phyloP scores from a whole-genome alignment of 2,797 vertebrate species.

The Petrocephalus sullivani region DNA sequence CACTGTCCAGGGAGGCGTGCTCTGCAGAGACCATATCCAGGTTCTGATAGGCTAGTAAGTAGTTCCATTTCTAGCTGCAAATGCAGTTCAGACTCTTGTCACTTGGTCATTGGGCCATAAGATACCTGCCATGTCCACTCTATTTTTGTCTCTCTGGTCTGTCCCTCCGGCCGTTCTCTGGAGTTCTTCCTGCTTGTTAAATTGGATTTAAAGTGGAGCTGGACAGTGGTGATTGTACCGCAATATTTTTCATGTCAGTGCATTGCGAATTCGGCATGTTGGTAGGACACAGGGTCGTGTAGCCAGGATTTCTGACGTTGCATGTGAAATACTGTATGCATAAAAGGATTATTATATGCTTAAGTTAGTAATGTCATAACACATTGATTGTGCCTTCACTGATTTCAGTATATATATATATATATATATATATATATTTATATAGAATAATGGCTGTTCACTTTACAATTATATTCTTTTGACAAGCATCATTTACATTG shows the following conservation, averaged over 20 bases:
- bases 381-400: not conserved
- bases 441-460: not conserved
- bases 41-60: slow-evolving; percentile 19
- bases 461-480: not conserved
- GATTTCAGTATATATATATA: not conserved
- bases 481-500: not conserved
- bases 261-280: slow-evolving; percentile 10
- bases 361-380: not conserved
- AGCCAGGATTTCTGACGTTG: not conserved
- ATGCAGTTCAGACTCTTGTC: slow-evolving; percentile 16
- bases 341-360: not conserved
- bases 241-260: slow-evolving; percentile 28
- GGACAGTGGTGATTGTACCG: slow-evolving; percentile 5
- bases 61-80: not conserved
- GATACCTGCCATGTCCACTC: slow-evolving; percentile 25
- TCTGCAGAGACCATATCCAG: not conserved
- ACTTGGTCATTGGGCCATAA: slow-evolving; percentile 2
- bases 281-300: not conserved
- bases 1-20: not conserved
- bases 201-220: slow-evolving; percentile 26
- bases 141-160: not conserved
- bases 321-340: not conserved
- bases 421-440: not conserved
- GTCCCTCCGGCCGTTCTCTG: not conserved
- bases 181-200: slow-evolving; percentile 19